phyloP scores from a whole-genome alignment of 2,113 vertebrate genomes.

The Dicentrarchus labrax region DNA sequence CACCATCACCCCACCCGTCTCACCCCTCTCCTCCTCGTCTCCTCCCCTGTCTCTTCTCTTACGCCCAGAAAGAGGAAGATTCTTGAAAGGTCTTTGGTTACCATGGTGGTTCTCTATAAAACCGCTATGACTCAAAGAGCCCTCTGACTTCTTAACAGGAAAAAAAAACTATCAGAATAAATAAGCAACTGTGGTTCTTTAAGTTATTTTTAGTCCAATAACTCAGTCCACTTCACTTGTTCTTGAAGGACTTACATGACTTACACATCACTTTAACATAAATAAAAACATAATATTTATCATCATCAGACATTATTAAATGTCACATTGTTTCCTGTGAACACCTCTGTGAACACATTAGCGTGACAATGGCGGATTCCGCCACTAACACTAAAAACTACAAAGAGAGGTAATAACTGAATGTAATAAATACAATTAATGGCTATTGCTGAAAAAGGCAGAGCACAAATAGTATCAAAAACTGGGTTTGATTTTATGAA shows the following conservation, averaged over 20 bases:
- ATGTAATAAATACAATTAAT: background rate
- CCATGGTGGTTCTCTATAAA: slow-evolving; percentile 63
- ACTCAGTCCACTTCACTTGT: slow-evolving; percentile 25
- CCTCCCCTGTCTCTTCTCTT: slow-evolving; percentile 56
- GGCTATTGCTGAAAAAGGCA: background rate
- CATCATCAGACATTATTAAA: background rate
- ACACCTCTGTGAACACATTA: background rate
- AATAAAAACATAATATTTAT: slow-evolving; percentile 13
- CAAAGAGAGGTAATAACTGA: too few species aligned
- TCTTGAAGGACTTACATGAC: slow-evolving; percentile 42
- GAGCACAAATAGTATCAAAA: background rate
- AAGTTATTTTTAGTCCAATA: slow-evolving; percentile 65
- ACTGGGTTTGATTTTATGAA: background rate
- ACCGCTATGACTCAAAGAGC: slow-evolving; percentile 69
- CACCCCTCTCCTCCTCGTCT: slow-evolving; percentile 35
- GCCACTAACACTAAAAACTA: background rate
- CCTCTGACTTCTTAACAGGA: slow-evolving; percentile 56
- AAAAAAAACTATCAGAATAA: slow-evolving; percentile 61
- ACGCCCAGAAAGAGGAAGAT: slow-evolving; percentile 47
- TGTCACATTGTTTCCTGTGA: background rate
- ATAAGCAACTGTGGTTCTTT: slow-evolving; percentile 59
- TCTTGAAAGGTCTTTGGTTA: slow-evolving; percentile 67
- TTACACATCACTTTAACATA: slow-evolving; percentile 3
- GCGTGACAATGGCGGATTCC: background rate
- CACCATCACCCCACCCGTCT: slow-evolving; percentile 34